These are phyloP conservation scores for Crambe crambe DNA, from an alignment of 37 sponge, comb jelly and placozoan species.

Conservation along the genomic window DNA sequence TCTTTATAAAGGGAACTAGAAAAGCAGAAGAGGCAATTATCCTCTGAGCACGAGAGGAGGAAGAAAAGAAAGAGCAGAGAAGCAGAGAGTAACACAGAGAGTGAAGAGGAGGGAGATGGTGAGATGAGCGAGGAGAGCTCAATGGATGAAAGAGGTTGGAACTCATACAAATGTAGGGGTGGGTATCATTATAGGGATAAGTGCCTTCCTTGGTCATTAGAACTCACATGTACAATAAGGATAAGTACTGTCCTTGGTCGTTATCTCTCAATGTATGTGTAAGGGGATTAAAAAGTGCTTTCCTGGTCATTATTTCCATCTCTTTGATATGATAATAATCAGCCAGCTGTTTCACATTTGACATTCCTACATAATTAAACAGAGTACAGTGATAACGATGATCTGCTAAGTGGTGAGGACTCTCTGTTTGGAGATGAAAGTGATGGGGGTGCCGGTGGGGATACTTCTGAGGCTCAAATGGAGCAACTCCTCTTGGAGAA, in stretches of 20 bases:
- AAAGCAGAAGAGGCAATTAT: background rate
- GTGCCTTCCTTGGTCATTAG: background rate
- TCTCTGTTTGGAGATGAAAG: constrained; percentile 11
- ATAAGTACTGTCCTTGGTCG: background rate
- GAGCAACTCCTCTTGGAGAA: constrained; percentile 72
- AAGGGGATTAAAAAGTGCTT: too few relatives aligned
- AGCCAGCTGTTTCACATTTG: background rate
- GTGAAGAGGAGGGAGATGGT: background rate
- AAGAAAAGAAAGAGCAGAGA: background rate
- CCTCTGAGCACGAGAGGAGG: too few relatives aligned
- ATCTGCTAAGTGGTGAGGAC: constrained; percentile 20
- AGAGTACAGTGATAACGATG: background rate
- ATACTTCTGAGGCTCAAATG: constrained; percentile 43
- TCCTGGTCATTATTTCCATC: too few relatives aligned
- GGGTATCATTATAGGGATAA: background rate
- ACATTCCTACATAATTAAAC: background rate
- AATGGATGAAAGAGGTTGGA: background rate
- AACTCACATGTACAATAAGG: background rate
- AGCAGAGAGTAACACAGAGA: constrained; percentile 7
- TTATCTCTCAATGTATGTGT: background rate
- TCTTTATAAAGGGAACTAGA: background rate
- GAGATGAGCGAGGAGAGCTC: background rate
- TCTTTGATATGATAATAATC: too few relatives aligned
- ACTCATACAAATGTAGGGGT: background rate
- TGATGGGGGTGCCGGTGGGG: constrained; percentile 14